A percentile compares a stretch with the other conserved stretches of the same genome.
Evolutionary conservation across 64 coral and sea anemone species (phyloP).

Genomic region (Stylophora pistillata): DNA sequence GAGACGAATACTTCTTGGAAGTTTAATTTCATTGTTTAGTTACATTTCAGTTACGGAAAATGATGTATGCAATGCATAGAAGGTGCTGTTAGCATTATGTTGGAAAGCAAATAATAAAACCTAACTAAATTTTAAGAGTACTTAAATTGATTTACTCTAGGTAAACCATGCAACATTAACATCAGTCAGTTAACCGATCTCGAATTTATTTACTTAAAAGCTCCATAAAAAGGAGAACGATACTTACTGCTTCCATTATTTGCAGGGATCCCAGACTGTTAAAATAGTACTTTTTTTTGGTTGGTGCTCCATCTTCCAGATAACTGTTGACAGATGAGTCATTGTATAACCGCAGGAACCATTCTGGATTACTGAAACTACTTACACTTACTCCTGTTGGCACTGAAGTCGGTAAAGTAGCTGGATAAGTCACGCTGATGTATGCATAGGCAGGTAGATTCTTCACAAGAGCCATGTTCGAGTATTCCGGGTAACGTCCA

Average conservation of each 20-base stretch:
- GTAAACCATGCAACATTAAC: no score
- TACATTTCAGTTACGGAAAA: no score
- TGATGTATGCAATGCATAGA: no score
- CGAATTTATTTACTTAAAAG: no score
- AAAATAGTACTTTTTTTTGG: slow-evolving; percentile 25
- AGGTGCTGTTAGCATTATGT: no score
- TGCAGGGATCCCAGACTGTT: slow-evolving; percentile 57
- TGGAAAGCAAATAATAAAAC: no score
- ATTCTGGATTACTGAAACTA: not conserved
- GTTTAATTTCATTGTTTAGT: no score
- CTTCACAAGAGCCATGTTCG: slow-evolving; percentile 11
- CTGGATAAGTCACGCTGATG: slow-evolving; percentile 12
- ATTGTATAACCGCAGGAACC: slow-evolving; percentile 59
- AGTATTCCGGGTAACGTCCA: slow-evolving; percentile 75
- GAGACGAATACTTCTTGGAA: no score
- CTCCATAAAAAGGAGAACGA: no score
- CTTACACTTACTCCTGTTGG: slow-evolving; percentile 8
- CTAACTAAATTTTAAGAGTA: no score
- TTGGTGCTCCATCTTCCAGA: not conserved
- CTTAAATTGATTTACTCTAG: no score
- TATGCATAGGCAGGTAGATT: slow-evolving; percentile 68
- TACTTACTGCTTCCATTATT: slow-evolving; percentile 30
- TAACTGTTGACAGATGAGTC: not conserved
- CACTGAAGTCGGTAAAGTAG: not conserved
- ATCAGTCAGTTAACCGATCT: no score